phyloP scores from a whole-genome alignment of 2,797 vertebrate species.

The Tenualosa thibaudeaui region DNA sequence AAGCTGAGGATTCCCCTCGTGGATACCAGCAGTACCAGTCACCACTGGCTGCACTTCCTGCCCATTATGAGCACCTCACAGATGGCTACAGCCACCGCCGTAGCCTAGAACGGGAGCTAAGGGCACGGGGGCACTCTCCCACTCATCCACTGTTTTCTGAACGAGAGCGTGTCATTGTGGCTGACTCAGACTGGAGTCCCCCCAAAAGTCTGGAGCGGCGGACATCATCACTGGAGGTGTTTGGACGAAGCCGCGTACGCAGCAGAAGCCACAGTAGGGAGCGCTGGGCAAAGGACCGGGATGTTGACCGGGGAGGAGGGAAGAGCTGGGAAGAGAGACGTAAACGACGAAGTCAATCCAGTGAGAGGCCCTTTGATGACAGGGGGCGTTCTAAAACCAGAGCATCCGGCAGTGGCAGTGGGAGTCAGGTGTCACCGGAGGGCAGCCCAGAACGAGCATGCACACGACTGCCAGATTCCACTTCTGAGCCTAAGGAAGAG shows the following conservation, averaged over 20 bases:
- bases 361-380: constrained; percentile 78
- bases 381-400: constrained; percentile 75
- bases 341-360: constrained; percentile 77
- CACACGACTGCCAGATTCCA: constrained; percentile 83
- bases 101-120: constrained; percentile 87
- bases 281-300: constrained; percentile 82
- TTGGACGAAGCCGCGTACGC: constrained; percentile 76
- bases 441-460: constrained; percentile 85
- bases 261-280: constrained; percentile 91
- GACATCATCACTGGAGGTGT: constrained; percentile 76
- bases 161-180: constrained; percentile 70
- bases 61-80: constrained; percentile 84
- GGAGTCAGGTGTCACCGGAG: constrained; percentile 75
- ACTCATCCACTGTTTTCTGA: constrained; percentile 81
- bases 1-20: constrained; percentile 85
- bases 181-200: constrained; percentile 88
- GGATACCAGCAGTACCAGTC: constrained; percentile 87
- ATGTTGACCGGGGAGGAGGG: constrained; percentile 70
- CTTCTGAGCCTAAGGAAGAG: constrained; percentile 78
- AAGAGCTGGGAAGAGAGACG: constrained; percentile 81
- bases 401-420: constrained; percentile 50
- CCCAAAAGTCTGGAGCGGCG: constrained; percentile 83
- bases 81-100: constrained; percentile 86
- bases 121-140: constrained; percentile 82
- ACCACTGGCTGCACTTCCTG: constrained; percentile 65